These are phyloP conservation scores for Chlamydotis undulata DNA, from an alignment of 2,113 vertebrate species.

Conservation along the genomic window DNA sequence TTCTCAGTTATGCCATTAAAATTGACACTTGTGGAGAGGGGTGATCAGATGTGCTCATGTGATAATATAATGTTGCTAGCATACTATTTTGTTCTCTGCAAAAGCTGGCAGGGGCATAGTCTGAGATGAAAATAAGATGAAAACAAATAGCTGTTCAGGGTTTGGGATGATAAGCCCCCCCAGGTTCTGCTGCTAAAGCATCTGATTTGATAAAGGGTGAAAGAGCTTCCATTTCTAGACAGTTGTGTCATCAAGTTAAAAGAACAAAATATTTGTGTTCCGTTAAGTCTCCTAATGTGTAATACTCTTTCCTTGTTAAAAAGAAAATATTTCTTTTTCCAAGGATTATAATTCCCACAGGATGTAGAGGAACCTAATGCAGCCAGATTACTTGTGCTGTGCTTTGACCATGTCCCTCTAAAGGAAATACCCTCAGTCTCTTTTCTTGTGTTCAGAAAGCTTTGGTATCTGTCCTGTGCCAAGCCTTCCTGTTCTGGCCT, in stretches of 20 bases:
- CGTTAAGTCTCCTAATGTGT: background rate
- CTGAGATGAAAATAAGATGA: background rate
- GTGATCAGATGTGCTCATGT: background rate
- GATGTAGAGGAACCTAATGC: background rate
- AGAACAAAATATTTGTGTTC: background rate
- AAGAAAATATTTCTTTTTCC: background rate
- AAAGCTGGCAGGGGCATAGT: background rate
- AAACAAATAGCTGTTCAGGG: background rate
- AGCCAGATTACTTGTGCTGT: background rate
- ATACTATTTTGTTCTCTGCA: background rate
- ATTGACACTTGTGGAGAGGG: background rate
- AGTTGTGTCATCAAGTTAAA: background rate
- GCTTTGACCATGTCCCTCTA: background rate
- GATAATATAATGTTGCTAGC: background rate
- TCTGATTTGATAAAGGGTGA: background rate
- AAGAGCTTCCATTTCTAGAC: background rate
- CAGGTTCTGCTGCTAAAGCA: background rate
- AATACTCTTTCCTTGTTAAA: background rate
- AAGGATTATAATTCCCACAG: background rate
- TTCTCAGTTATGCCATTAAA: background rate
- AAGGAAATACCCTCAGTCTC: constrained; percentile 4
- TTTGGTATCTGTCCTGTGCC: background rate
- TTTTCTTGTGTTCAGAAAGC: background rate
- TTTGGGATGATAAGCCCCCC: background rate
- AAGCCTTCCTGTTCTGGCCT: background rate